Base-by-base conservation (phyloP, 2,113 vertebrate genomes). In the Xyrauchen texanus region DNA sequence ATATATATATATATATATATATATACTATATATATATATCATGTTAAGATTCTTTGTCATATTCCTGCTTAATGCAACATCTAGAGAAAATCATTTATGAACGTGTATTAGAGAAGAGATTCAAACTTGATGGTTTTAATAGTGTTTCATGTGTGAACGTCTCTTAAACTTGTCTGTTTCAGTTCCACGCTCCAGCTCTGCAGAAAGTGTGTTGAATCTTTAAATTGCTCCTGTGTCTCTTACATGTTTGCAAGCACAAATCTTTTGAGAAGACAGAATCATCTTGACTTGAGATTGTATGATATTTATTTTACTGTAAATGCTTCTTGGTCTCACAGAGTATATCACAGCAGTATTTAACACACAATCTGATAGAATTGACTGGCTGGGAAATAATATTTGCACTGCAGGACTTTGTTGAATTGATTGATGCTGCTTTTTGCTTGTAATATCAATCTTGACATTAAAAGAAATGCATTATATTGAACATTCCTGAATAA, bases 401-500 rank as follows among this genome's bases (percentile, higher is more conserved):
- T 49, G 2, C 6, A 6, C 47, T 49, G 47, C 47, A 3, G 47
- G 47, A 49, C n/a, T n/a, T n/a, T n/a, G n/a, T n/a, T n/a, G n/a
- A n/a, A n/a, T n/a, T n/a, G n/a, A n/a, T n/a, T 68, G 10, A 68
- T 58, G 64, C 64, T n/a, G 8, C 53, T 42, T 73, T 53, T 63
- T 82, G 61, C 13, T 55, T 74, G 51, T 62, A 45, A 47, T 82
- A 61, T 68, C 42, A 3, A n/a, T n/a, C n/a, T n/a, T n/a, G n/a
- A n/a, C n/a, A n/a, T n/a, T n/a, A n/a, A n/a, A n/a, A n/a, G n/a
- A n/a, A n/a, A n/a, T n/a, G n/a, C n/a, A n/a, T n/a, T 34, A 34
- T 34, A 34, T 34, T 34, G 21, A 34, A 34, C 21, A 34, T 34
- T 34, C 21, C 3, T 34, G 1, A 34, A 34, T 34, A 34, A 62